Conservation (phyloP, 23 tunicate genomes). For the Ascidia mentula region DNA sequence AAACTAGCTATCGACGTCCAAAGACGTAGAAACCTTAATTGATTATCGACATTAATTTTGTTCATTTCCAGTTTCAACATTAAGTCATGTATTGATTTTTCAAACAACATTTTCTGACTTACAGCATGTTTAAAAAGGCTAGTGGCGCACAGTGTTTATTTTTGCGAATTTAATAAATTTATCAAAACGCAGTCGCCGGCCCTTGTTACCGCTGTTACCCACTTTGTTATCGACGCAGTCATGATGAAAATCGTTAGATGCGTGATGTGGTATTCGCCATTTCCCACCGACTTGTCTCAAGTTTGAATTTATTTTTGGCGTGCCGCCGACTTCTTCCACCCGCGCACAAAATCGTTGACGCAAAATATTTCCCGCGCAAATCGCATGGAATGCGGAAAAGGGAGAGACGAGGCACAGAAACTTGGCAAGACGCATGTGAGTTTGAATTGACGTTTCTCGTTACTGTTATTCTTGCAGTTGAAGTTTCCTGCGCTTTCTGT, state of each 20-base stretch:
- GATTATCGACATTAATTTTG: neutral
- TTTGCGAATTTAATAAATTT: neutral
- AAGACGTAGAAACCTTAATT: neutral
- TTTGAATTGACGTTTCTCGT: neutral
- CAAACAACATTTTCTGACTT: neutral
- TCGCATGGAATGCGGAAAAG: neutral
- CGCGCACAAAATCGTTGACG: conserved; percentile 7
- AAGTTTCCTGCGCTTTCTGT: neutral
- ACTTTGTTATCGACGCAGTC: neutral
- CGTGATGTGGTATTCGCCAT: neutral
- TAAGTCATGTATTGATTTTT: neutral
- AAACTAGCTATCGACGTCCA: neutral
- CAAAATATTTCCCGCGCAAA: conserved; percentile 1
- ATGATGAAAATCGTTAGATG: neutral
- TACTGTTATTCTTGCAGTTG: neutral
- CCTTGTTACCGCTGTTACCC: neutral
- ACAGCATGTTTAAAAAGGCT: neutral
- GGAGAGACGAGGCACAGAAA: conserved; percentile 6
- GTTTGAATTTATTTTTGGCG: neutral
- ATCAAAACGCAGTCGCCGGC: neutral
- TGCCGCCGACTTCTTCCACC: neutral
- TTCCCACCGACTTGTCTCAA: neutral
- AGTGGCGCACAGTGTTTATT: neutral
- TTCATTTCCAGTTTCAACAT: neutral
- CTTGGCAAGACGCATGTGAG: neutral